phyloP scores from a whole-genome alignment of 2,113 vertebrate genomes.

The Martes martes region DNA sequence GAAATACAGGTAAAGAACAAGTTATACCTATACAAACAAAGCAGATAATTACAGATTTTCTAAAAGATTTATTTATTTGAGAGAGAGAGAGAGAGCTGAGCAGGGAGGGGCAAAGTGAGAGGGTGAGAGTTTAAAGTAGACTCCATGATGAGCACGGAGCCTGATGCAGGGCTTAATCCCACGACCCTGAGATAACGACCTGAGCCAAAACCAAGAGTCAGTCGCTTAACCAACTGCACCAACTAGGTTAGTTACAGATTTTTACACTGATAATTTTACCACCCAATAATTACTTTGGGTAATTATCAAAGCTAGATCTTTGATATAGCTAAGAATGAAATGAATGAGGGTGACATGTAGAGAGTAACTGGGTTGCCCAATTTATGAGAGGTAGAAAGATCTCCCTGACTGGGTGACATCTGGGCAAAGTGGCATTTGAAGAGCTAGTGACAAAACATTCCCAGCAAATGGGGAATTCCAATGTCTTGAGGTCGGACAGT shows the following conservation, averaged over 20 bases:
- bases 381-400: not conserved
- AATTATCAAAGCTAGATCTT: not conserved
- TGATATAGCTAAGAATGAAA: not conserved
- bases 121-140: not conserved
- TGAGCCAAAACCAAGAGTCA: not conserved
- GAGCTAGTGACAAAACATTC: not conserved
- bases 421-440: not conserved
- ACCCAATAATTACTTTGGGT: not conserved
- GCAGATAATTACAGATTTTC: not conserved
- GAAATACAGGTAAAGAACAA: not conserved
- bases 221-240: not conserved
- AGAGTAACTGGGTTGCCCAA: not conserved
- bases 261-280: not conserved
- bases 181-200: not conserved
- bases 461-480: not conserved
- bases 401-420: not conserved
- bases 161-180: not conserved
- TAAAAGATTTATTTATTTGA: not conserved
- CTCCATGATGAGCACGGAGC: not conserved
- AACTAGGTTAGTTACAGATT: not conserved
- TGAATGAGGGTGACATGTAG: not conserved
- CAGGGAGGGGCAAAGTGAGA: not conserved
- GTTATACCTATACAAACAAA: not conserved
- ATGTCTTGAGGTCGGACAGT: not conserved
- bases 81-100: not conserved